phyloP scores from a whole-genome alignment of 1,140 invertebrate genomes.

The Rhyzopertha dominica region DNA sequence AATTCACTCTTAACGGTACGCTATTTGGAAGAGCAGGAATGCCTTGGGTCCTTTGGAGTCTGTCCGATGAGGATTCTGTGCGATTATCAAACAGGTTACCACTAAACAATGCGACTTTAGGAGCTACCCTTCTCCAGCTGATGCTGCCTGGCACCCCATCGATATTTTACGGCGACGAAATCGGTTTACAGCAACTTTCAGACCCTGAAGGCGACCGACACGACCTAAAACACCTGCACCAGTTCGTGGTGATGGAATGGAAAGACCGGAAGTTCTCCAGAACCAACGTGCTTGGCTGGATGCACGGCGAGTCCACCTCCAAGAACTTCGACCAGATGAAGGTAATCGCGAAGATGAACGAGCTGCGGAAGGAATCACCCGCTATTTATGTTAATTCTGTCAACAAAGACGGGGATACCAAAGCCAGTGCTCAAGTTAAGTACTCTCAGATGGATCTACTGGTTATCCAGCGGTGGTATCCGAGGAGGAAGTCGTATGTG shows the following conservation, averaged over 20 bases:
- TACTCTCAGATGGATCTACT: constrained; percentile 59
- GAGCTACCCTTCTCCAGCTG: constrained; percentile 61
- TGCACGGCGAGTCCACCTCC: constrained; percentile 47
- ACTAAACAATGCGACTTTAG: constrained; percentile 56
- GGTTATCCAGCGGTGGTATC: constrained; percentile 70
- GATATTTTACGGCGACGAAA: constrained; percentile 79
- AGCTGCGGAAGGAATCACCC: constrained; percentile 55
- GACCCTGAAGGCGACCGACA: constrained; percentile 54
- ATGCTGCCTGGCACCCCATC: constrained; percentile 74
- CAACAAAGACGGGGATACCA: constrained; percentile 55
- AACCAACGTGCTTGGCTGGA: constrained; percentile 53
- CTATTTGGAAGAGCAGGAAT: constrained; percentile 57
- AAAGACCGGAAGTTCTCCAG: constrained; percentile 33
- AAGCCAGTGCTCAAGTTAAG: constrained; percentile 61
- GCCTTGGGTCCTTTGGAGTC: constrained; percentile 74
- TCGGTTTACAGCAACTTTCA: constrained; percentile 50
- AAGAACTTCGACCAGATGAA: constrained; percentile 47
- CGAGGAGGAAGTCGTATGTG: constrained; percentile 66
- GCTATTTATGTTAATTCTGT: constrained; percentile 66
- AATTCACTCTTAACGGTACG: constrained; percentile 51
- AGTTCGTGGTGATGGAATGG: constrained; percentile 63
- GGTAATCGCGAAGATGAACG: constrained; percentile 52
- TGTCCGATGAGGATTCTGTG: constrained; percentile 55
- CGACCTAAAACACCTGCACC: constrained; percentile 58
- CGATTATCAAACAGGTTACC: constrained; percentile 53